Percentiles rank a stretch among this genome's conserved stretches.
phyloP scores from a whole-genome alignment of 2,113 vertebrate genomes.

The Pedetes capensis region DNA sequence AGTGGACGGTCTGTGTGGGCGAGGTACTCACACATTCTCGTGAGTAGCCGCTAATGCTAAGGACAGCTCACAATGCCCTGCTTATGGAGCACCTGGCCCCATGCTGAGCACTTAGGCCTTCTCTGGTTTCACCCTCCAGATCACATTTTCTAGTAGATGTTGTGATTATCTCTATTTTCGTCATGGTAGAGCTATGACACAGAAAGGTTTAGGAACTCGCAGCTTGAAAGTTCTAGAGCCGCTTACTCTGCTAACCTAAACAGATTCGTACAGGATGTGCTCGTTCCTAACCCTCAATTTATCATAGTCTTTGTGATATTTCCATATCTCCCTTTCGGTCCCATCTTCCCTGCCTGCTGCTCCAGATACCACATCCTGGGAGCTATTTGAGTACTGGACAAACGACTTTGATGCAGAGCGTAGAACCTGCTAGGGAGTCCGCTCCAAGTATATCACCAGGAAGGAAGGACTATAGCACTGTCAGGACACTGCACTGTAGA shows the following conservation, averaged over 20 bases:
- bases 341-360: neutral
- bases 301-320: conserved; percentile 1
- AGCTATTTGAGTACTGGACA: neutral
- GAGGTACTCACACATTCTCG: neutral
- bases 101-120: neutral
- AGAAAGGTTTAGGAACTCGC: neutral
- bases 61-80: rapidly evolving
- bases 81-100: neutral
- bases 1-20: neutral
- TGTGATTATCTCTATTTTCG: neutral
- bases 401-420: neutral
- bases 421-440: neutral
- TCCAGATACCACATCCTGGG: neutral
- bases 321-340: neutral
- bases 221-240: neutral
- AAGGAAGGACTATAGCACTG: neutral
- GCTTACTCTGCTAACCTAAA: neutral
- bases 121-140: neutral
- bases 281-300: neutral
- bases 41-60: rapidly evolving
- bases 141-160: neutral
- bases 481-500: neutral
- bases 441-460: neutral
- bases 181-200: neutral
- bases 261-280: neutral